phyloP scores from a whole-genome alignment of 2,113 vertebrate species.

The Tonatia bakeri region DNA sequence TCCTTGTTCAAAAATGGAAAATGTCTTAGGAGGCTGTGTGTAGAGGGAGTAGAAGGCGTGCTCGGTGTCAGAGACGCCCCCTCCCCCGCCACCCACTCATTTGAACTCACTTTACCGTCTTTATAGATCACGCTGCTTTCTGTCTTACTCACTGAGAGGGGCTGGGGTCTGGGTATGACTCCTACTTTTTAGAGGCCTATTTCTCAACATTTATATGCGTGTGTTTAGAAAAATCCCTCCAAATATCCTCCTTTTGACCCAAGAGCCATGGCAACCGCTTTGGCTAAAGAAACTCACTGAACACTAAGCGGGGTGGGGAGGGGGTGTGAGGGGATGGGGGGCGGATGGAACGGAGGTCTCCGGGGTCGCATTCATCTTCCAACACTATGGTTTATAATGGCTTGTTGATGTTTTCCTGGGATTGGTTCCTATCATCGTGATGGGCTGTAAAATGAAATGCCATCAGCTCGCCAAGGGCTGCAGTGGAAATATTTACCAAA shows the following conservation, averaged over 20 bases:
- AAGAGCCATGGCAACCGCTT: slow-evolving; percentile 60
- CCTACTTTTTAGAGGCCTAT: slow-evolving; percentile 74
- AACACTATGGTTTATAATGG: slow-evolving; percentile 59
- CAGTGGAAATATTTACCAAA: slow-evolving; percentile 71
- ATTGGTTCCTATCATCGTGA: slow-evolving; percentile 67
- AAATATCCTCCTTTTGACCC: slow-evolving; percentile 78
- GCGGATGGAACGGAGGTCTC: slow-evolving; percentile 17
- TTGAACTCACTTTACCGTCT: slow-evolving; percentile 52
- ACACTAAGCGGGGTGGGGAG: neutral
- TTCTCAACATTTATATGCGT: slow-evolving; percentile 73
- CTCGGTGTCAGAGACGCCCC: neutral
- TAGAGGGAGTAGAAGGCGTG: slow-evolving; percentile 37
- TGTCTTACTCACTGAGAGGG: slow-evolving; percentile 74
- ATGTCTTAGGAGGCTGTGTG: slow-evolving; percentile 52
- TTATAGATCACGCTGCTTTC: slow-evolving; percentile 73
- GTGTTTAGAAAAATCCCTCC: slow-evolving; percentile 78
- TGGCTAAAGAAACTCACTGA: slow-evolving; percentile 31
- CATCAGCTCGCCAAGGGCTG: slow-evolving; percentile 67
- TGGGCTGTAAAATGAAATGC: slow-evolving; percentile 72
- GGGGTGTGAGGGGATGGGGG: neutral
- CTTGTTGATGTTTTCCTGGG: slow-evolving; percentile 65
- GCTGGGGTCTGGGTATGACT: slow-evolving; percentile 73
- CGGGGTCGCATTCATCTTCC: slow-evolving; percentile 59
- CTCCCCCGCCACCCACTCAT: neutral
- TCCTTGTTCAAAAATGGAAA: slow-evolving; percentile 80